Percentiles rank a stretch among this genome's conserved stretches.
Conservation (phyloP, 2,113 vertebrate species). For the Neoarius graeffei region DNA sequence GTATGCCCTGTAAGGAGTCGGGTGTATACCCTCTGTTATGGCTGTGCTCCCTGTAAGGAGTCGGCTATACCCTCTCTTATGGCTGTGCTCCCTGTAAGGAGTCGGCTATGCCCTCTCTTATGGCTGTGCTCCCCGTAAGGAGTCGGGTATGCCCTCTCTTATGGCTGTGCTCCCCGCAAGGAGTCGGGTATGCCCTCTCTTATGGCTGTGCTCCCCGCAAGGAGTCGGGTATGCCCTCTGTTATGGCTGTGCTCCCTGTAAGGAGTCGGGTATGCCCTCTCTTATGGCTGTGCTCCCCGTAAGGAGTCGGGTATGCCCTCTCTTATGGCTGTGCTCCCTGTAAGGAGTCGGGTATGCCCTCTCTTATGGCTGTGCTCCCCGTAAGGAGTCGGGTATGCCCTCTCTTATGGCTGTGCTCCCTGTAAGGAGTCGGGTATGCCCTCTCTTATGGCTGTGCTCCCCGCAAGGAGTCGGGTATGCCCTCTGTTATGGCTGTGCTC, state of each 20-base stretch:
- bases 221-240: neutral
- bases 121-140: neutral
- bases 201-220: neutral
- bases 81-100: neutral
- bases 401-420: neutral
- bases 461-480: neutral
- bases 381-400: neutral
- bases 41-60: too few species aligned
- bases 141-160: neutral
- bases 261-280: neutral
- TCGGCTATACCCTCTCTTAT: neutral
- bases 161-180: neutral
- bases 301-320: neutral
- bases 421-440: neutral
- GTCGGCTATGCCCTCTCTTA: neutral
- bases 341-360: neutral
- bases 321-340: neutral
- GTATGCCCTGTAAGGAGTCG: neutral
- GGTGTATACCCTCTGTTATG: neutral
- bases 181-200: neutral
- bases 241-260: neutral
- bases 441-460: neutral
- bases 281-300: neutral
- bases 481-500: neutral
- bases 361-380: neutral